phyloP scores from a whole-genome alignment of 2,888 invertebrate genomes.

The Noctua janthe region DNA sequence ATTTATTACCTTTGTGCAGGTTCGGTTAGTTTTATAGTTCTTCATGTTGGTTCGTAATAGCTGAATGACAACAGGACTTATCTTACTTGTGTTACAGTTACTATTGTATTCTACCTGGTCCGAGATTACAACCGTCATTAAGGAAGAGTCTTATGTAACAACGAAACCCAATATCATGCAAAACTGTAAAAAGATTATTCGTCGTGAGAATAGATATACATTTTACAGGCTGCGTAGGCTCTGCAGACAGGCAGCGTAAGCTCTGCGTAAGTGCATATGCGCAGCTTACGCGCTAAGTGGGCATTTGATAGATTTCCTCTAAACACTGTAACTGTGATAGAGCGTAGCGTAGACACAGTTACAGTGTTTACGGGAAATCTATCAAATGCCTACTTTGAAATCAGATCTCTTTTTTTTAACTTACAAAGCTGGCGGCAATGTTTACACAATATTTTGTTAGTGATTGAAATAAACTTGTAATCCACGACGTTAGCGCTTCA shows the following conservation, averaged over 20 bases:
- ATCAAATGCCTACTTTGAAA: background rate
- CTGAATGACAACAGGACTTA: background rate
- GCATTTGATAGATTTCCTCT: background rate
- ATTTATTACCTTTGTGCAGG: constrained; percentile 14
- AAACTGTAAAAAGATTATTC: background rate
- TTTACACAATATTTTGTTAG: background rate
- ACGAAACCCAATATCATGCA: background rate
- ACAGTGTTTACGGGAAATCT: too few species aligned
- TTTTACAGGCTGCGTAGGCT: background rate
- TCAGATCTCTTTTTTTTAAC: background rate
- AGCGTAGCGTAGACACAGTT: too few species aligned
- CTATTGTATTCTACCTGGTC: background rate
- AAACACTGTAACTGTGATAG: background rate
- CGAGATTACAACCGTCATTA: background rate
- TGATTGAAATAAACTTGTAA: background rate
- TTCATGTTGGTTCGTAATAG: background rate
- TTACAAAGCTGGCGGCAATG: background rate
- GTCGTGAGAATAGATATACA: background rate
- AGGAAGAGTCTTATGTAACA: background rate
- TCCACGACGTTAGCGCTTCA: background rate
- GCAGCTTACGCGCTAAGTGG: background rate
- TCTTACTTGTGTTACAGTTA: background rate
- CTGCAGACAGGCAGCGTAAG: background rate
- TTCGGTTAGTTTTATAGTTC: constrained; percentile 8
- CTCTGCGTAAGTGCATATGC: background rate